Conservation (phyloP, 2,113 vertebrate species). For the Peromyscus polionotus region DNA sequence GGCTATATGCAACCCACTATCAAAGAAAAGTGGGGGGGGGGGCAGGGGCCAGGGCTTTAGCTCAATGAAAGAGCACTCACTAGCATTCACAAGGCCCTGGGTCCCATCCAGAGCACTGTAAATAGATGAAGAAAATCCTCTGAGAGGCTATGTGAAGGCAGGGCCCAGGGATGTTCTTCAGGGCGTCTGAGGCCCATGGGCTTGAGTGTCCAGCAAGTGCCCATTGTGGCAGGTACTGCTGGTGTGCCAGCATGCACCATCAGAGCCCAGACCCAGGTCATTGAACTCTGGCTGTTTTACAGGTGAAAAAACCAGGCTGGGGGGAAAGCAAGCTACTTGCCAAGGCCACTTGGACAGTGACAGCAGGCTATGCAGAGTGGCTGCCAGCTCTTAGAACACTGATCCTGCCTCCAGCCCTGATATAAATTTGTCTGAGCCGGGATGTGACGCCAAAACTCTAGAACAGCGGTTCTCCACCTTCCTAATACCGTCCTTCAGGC, state of each 20-base stretch:
- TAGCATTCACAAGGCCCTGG: neutral
- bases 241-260: neutral
- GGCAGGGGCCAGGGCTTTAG: neutral
- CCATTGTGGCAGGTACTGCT: neutral
- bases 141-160: neutral
- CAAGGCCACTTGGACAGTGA: neutral
- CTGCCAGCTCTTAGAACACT: neutral
- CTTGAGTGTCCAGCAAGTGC: neutral
- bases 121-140: neutral
- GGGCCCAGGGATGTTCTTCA: accelerated
- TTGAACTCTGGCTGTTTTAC: neutral
- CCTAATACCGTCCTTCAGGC: neutral
- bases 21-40: neutral
- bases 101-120: neutral
- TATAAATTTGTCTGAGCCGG: neutral
- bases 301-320: neutral
- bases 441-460: neutral
- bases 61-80: neutral
- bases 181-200: neutral
- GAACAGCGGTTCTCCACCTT: neutral
- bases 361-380: neutral
- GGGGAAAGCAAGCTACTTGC: neutral
- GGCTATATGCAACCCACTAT: neutral
- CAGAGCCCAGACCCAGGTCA: neutral
- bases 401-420: neutral